These are phyloP conservation scores for Choristoneura rosaceana DNA, from an alignment of 2,888 invertebrate genomes.

Conservation along the genomic window DNA sequence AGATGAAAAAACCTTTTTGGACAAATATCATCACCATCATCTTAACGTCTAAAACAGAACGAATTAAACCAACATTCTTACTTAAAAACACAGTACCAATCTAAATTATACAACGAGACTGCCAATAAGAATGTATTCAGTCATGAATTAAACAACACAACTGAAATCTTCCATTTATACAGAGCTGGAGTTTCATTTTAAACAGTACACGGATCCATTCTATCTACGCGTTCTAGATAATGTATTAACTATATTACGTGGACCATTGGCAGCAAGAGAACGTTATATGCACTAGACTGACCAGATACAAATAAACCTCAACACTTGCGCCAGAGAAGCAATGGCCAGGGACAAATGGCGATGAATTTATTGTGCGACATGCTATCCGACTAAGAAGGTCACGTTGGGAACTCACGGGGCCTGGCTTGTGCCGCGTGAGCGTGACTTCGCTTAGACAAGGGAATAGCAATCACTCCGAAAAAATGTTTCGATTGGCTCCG, in stretches of 20 bases:
- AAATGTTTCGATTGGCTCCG: not conserved
- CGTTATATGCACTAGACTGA: too few species aligned
- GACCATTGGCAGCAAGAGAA: too few species aligned
- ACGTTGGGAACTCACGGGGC: conserved; percentile 71
- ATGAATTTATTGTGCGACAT: too few species aligned
- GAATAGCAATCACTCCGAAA: not conserved
- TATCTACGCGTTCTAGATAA: conserved; percentile 6
- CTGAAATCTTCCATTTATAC: conserved; percentile 16
- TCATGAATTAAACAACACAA: conserved; percentile 24
- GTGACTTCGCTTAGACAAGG: conserved; percentile 28
- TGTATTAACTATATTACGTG: conserved; percentile 27
- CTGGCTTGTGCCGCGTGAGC: conserved; percentile 39
- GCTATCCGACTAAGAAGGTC: conserved; percentile 45
- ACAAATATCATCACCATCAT: not conserved
- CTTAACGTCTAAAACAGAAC: not conserved
- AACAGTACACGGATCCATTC: conserved; percentile 16
- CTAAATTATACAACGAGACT: conserved; percentile 4
- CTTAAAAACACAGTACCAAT: not conserved
- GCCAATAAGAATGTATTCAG: conserved; percentile 5
- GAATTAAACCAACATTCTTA: not conserved
- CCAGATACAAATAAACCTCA: too few species aligned
- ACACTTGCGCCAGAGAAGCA: too few species aligned
- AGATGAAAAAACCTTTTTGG: too few species aligned
- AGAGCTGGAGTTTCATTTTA: conserved; percentile 11
- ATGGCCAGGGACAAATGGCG: too few species aligned